Base-by-base conservation (phyloP, 2,113 vertebrate species). In the Sylvietta virens region DNA sequence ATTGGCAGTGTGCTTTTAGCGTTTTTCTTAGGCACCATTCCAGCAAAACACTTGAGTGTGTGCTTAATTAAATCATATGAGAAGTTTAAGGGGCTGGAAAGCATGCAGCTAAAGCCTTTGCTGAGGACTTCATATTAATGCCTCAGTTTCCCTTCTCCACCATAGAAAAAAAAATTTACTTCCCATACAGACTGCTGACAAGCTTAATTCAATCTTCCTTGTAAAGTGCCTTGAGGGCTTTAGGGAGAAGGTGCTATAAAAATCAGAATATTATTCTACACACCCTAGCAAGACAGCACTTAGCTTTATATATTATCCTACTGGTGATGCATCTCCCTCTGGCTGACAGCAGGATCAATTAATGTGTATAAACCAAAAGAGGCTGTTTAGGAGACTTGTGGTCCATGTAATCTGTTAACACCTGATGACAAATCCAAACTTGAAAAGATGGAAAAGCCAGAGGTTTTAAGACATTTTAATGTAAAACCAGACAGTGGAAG, bases 91-190 rank as follows among this genome's bases (percentile, higher is more conserved):
- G 71, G 40, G 27, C 47, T 87, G 91, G 71, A 77, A 94, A 94
- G 71, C 74, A 88, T 13, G 45, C 67, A 81, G 79, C 51, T 47
- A 58, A 86, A 83, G 58, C 56, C 61, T 86, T 88, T 88, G 83
- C 51, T 86, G 33, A 35, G 50, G 82, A 44, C 82, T 92, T 88
- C 71, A 67, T 85, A 67, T 71, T 81, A 86, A 77, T 95, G 92
- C 95, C 92, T 96, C 94, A 92, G 94, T 95, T 97, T 96, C 91
- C 84, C 89, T 81, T 87, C 61, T 81, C n/a, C 28, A 76, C 27
- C n/a, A 39, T 3, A 70, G 35, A 70, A 85, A 76, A 86, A 91
- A 94, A 81, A 71, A 96, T 89, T 96, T 94, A 53, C 61, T 92
- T 92, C 48, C 57, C 73, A 47, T 42, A 54, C 64, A 71, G 40